Evolutionary conservation across 2,797 vertebrate species (phyloP).

Genomic region (Chelidonichthys spinosus): DNA sequence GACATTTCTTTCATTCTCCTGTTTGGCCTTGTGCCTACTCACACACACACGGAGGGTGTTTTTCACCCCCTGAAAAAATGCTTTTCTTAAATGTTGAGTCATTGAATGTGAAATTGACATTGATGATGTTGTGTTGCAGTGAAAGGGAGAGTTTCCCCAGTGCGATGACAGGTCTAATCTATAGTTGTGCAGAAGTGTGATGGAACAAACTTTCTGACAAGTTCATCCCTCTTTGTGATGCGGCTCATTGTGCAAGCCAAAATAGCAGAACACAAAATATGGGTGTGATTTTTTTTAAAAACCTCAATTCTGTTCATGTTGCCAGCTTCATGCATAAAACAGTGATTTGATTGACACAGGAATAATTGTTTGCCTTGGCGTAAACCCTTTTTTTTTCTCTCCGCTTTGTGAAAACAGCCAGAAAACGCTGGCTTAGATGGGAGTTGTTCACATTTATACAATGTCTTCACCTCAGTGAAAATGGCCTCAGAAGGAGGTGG

Average conservation of each 20-base stretch:
- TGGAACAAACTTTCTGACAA: neutral
- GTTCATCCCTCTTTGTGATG: neutral
- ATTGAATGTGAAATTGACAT: neutral
- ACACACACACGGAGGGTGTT: neutral
- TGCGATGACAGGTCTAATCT: neutral
- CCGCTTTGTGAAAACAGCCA: neutral
- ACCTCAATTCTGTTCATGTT: neutral
- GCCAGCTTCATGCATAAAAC: neutral
- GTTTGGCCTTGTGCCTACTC: neutral
- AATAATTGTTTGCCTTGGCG: neutral
- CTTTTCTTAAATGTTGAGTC: neutral
- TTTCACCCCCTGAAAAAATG: neutral
- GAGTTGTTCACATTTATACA: slow-evolving; percentile 4
- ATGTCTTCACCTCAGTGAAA: slow-evolving; percentile 3
- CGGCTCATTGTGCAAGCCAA: neutral
- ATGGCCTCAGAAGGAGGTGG: neutral
- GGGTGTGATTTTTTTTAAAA: neutral
- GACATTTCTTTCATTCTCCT: neutral
- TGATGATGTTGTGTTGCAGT: neutral
- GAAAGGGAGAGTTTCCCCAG: neutral
- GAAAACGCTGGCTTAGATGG: neutral
- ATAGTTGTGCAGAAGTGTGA: slow-evolving; percentile 4
- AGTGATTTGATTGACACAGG: neutral
- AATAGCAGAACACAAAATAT: neutral
- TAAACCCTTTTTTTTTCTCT: neutral